Evolutionary conservation across 2,113 vertebrate genomes (phyloP), one percentile per base, ranked within the genome.

Genomic region (Bos javanicus): DNA sequence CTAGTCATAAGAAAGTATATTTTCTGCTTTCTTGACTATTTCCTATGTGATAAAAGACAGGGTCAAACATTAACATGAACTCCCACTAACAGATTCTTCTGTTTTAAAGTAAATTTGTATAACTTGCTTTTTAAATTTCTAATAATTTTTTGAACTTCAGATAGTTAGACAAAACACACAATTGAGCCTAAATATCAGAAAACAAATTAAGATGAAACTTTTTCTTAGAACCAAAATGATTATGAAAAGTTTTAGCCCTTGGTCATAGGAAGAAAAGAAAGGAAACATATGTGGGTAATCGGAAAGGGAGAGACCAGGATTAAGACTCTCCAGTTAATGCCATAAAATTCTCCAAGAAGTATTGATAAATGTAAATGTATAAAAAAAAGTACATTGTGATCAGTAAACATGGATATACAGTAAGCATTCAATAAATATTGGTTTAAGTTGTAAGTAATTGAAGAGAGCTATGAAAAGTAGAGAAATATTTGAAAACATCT

Each of bases 11-110:
- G 17, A 90, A 95, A 59, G 7, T 3, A 19, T 95, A 30, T 48
- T 89, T 96, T 88, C 43, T 52, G 46, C 6, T 96, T 93, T 86
- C 5, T 48, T 78, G 43, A n/a, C 30, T 87, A 93, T 94, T 96
- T 86, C 2, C 9, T 64, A 3, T 17, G 26, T 95, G 39, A 95
- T 17, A 64, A 86, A 93, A 95, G 50, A 82, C 33, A 81, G 15
- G 7, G 11, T 81, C 5, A 91, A 82, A 57, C 39, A 74, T 67
- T 62, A 93, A 50, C 25, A 52, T 71, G 23, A 89, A 16, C 16
- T 83, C 17, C 13, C 28, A 84, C 52, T 87, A 62, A 74, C 2
- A 78, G 9, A 11, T 23, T 64, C 26, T 91, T 81, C 52, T 84
- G 23, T 82, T 84, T 90, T 85, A 52, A 90, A 85, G 30, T 62